Percentiles rank a stretch among this genome's conserved stretches.
These are phyloP conservation scores for Clarias batrachus DNA, from an alignment of 2,113 vertebrate species.

Conservation along the genomic window DNA sequence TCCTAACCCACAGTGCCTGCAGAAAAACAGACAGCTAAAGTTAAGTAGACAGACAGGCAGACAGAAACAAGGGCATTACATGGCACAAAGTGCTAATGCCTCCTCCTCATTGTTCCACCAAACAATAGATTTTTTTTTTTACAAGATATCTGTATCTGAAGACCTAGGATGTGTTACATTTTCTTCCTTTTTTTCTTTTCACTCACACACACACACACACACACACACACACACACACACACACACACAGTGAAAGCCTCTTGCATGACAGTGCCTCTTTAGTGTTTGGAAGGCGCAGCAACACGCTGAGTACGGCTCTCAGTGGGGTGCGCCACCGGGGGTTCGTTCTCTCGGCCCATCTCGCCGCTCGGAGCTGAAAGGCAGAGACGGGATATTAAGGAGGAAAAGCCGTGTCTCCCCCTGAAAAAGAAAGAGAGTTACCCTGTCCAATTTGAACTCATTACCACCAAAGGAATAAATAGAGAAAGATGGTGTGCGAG, in stretches of 20 bases:
- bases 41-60: constrained; percentile 33
- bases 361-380: constrained; percentile 67
- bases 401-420: constrained; percentile 64
- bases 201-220: constrained; percentile 23
- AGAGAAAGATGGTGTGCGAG: constrained; percentile 51
- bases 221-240: constrained; percentile 16
- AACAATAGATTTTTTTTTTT: constrained; percentile 64
- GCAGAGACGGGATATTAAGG: constrained; percentile 77
- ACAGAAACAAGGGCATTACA: constrained; percentile 66
- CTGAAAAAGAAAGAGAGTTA: constrained; percentile 58
- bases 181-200: background rate
- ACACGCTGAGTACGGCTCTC: constrained; percentile 84
- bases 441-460: constrained; percentile 70
- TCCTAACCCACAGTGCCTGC: background rate
- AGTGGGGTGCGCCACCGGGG: constrained; percentile 72
- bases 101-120: constrained; percentile 66
- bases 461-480: constrained; percentile 60
- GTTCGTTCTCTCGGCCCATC: constrained; percentile 77
- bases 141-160: constrained; percentile 67
- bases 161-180: constrained; percentile 51
- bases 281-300: constrained; percentile 79
- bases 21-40: background rate
- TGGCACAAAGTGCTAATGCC: constrained; percentile 63
- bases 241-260: constrained; percentile 62
- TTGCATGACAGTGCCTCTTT: constrained; percentile 75